A percentile compares a stretch with the other conserved stretches of the same genome.
phyloP scores from a whole-genome alignment of 64 coral and sea anemone genomes.

The Hydrozoanthus tunicans region DNA sequence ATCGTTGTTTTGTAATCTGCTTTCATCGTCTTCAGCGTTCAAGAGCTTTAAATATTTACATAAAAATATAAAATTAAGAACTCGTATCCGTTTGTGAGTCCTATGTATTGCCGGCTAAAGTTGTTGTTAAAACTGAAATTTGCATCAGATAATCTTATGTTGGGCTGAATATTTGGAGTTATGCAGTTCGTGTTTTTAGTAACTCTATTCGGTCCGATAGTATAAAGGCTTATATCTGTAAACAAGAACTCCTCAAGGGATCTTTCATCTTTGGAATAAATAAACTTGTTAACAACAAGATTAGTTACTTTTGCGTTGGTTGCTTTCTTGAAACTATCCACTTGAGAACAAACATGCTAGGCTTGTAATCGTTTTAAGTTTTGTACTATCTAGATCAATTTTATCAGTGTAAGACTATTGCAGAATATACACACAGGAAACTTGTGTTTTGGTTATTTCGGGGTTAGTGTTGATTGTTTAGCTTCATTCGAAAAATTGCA shows the following conservation, averaged over 20 bases:
- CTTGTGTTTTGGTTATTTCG: too few relatives aligned
- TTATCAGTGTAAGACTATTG: too few relatives aligned
- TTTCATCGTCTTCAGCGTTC: not conserved
- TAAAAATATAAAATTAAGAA: not conserved
- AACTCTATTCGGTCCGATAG: too few relatives aligned
- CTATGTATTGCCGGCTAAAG: not conserved
- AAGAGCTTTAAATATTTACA: not conserved
- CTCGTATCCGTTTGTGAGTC: not conserved
- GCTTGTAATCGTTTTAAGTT: not conserved
- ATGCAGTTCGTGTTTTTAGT: not conserved
- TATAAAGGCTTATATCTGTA: too few relatives aligned
- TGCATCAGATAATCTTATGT: not conserved
- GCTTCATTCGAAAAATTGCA: too few relatives aligned
- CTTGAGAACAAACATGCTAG: not conserved
- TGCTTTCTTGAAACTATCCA: too few relatives aligned
- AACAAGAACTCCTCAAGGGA: too few relatives aligned
- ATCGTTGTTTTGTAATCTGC: slow-evolving; percentile 33
- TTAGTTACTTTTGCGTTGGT: too few relatives aligned
- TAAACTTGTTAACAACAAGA: too few relatives aligned
- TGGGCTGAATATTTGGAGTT: not conserved
- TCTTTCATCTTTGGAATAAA: too few relatives aligned
- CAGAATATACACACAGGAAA: too few relatives aligned
- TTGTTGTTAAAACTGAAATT: not conserved
- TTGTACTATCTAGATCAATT: not conserved
- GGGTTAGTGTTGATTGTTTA: too few relatives aligned